A percentile compares a stretch with the other conserved stretches of the same genome.
phyloP scores from a whole-genome alignment of 37 sponge, comb jelly and placozoan species.

The Cladorhizidae sp. region DNA sequence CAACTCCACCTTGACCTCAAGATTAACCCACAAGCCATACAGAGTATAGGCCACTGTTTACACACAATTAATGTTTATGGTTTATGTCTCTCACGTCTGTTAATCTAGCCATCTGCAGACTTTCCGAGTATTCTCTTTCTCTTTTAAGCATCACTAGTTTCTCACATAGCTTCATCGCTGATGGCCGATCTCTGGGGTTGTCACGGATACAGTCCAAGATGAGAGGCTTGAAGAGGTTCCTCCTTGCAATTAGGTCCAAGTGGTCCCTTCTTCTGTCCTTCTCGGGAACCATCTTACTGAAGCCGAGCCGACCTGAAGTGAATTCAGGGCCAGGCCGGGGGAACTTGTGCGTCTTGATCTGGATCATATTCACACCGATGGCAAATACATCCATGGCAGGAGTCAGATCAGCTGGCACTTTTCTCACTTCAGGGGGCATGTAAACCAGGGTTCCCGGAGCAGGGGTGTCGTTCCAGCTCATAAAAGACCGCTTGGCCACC shows the following conservation, averaged over 20 bases:
- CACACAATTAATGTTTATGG: too few species aligned
- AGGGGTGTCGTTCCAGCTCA: conserved; percentile 46
- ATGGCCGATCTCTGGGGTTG: conserved; percentile 28
- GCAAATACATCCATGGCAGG: conserved; percentile 58
- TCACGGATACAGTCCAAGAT: conserved; percentile 36
- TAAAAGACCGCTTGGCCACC: conserved; percentile 33
- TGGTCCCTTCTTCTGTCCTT: conserved; percentile 40
- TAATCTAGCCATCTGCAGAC: conserved; percentile 1
- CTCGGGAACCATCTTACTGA: conserved; percentile 44
- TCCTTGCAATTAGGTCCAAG: conserved; percentile 25
- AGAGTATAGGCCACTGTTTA: not conserved
- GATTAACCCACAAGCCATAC: not conserved
- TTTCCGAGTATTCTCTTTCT: conserved; percentile 16
- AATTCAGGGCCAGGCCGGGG: conserved; percentile 42
- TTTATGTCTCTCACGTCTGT: not conserved
- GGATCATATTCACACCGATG: conserved; percentile 46
- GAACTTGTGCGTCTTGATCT: conserved; percentile 42
- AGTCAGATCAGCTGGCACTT: conserved; percentile 38
- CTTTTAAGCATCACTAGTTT: conserved; percentile 9
- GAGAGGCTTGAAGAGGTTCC: conserved; percentile 21
- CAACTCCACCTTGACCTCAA: not conserved
- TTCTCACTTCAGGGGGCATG: conserved; percentile 56
- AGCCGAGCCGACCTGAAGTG: conserved; percentile 23
- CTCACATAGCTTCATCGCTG: conserved; percentile 33
- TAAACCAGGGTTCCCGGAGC: conserved; percentile 49